Base-by-base conservation (phyloP, 2,113 vertebrate genomes). In the Hystrix brachyura region DNA sequence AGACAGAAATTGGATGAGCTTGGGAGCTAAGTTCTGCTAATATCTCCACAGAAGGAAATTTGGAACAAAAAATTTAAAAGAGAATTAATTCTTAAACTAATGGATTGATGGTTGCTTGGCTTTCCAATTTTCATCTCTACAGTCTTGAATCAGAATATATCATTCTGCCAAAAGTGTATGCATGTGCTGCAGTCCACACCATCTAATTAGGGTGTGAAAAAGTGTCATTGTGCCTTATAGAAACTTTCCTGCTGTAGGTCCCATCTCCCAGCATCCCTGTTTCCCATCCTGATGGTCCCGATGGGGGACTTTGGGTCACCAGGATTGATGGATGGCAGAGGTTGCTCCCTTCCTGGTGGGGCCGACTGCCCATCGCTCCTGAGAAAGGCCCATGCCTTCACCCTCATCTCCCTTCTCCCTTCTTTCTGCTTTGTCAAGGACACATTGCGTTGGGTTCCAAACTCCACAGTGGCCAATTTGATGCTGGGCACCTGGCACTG, bases 81-180 rank as follows among this genome's bases (percentile, higher is more conserved):
- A 51, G 53, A 80, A 43, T 62, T 14, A 82, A 55, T 38, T 81
- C 29, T 74, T 9, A 38, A 80, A 55, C 43, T 48, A 43, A 25
- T 15, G 34, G 46, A 53, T 38, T 60, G 11, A 51, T 17, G 9
- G 62, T 21, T 64, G 46, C 27, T 67, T 38, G 21, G 65, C 38
- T 95, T 92, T 90, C 94, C 74, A 59, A 43, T 18, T 43, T 87
- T 53, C 34, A 27, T 79, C 74, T 81, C 48, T 76, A n/a, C 4
- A 1, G 29, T 60, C 81, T 91, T 27, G 46, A 83, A n/a, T 34
- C 7, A 34, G n/a, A 69, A 51, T 3, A 23, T 3, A 18, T 43
- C 43, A 27, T 76, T 46, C 60, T 46, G 34, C 59, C 29, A 3
- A 21, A 25, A 64, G 13, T 27, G 67, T 90, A 19, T 57, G n/a